These are phyloP conservation scores for Morone chrysops DNA, from an alignment of 2,113 vertebrate species.

Conservation along the genomic window DNA sequence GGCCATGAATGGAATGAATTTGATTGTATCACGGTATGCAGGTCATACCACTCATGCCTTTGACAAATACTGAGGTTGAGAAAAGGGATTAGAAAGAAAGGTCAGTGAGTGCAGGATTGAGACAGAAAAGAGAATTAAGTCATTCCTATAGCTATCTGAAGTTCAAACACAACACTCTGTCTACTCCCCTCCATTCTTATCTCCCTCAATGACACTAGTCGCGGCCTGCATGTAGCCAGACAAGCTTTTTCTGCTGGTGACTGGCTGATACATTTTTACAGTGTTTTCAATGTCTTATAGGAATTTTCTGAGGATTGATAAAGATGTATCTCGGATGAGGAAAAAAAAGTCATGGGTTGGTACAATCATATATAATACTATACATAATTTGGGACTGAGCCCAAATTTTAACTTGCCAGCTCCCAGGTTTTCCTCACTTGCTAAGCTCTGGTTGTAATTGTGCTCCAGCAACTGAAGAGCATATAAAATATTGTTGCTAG, in stretches of 20 bases:
- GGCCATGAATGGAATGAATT: slow-evolving; percentile 56
- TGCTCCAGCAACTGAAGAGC: not conserved
- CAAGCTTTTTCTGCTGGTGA: slow-evolving; percentile 27
- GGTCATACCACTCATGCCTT: slow-evolving; percentile 47
- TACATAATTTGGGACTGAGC: not conserved
- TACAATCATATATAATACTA: not conserved
- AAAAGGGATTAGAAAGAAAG: slow-evolving; percentile 73
- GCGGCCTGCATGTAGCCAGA: slow-evolving; percentile 24
- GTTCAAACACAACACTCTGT: slow-evolving; percentile 63
- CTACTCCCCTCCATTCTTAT: slow-evolving; percentile 54
- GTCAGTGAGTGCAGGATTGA: slow-evolving; percentile 69
- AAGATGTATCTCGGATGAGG: not conserved
- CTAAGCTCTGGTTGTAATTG: not conserved
- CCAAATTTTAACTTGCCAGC: not conserved
- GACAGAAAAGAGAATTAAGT: slow-evolving; percentile 72
- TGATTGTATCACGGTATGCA: slow-evolving; percentile 67
- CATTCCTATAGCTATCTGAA: slow-evolving; percentile 63
- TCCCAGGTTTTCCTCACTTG: not conserved
- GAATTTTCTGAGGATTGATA: slow-evolving; percentile 45
- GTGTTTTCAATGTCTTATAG: slow-evolving; percentile 36
- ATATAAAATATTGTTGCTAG: not conserved
- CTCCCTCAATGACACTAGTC: slow-evolving; percentile 38
- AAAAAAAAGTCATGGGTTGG: not conserved
- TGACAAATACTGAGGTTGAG: slow-evolving; percentile 70
- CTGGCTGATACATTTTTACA: slow-evolving; percentile 17